Evolutionary conservation across 2,888 invertebrate species (phyloP), one percentile per base, ranked within the genome.

Genomic region (Trachelus iudaicus): DNA sequence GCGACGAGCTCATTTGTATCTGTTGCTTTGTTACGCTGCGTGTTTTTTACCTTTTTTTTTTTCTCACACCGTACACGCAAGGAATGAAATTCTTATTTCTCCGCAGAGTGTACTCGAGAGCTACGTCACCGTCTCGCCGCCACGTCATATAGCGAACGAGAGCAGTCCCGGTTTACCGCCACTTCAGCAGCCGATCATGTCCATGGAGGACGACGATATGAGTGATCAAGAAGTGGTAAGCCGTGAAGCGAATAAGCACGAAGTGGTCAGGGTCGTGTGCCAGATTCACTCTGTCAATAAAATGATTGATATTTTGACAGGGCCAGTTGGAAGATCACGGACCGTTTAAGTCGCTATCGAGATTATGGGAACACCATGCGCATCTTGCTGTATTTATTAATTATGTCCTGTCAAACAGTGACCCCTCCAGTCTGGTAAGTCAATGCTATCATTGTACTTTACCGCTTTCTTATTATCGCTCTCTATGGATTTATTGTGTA

Each of bases 321-420:
- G 95, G 94, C 77, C 95, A 95, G 85, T 92, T 95, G 40, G 96
- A 97, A 89, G 96, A 97, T 87, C 96, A 97, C 82, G 98, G 98
- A 0, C 96, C 98, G 79, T 99, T 99, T 91, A 96, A 96, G 88
- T 95, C 95, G 84, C 94, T 98, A 78, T 94, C 95, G 31, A 95
- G 96, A 85, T 93, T 98, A 77, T 95, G 95, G 93, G 96, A 96
- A 88, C 96, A 96, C 81, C 96, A 97, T 84, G 98, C 97, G 80
- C 97, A 99, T 91, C 94, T 98, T 86, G 98, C 98, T 79, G 98
- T 99, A 78, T 96, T 99, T 91, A 95, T 98, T 89, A 98, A 99
- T 92, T 98, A 96, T 92, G 95, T 97, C 82, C 93, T 97, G 84
- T 95, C 95, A 69, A 97, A 97, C 92, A 95, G 95, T 86, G 97